Conservation (phyloP, 2,797 vertebrate species). For the Echiichthys vipera region DNA sequence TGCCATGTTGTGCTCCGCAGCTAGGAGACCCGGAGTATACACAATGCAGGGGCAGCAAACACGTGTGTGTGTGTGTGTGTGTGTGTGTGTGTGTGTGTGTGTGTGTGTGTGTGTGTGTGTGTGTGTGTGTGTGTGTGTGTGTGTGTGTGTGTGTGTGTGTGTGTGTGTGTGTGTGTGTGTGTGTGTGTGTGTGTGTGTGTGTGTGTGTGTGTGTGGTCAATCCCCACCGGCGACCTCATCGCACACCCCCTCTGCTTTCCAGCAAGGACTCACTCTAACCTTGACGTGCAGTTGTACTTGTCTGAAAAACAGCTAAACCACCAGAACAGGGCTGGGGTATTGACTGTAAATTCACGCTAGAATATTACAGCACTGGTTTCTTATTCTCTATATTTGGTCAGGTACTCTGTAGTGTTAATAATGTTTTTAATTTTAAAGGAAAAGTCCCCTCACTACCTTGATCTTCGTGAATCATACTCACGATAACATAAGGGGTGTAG, state of each 20-base stretch:
- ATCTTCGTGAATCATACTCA: not conserved
- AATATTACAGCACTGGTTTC: slow-evolving; percentile 6
- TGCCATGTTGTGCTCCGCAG: slow-evolving; percentile 81
- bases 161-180: slow-evolving; percentile 16
- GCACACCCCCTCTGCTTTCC: slow-evolving; percentile 41
- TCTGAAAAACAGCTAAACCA: slow-evolving; percentile 38
- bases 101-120: slow-evolving; percentile 13
- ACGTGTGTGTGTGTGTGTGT: slow-evolving; percentile 3
- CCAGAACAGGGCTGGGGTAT: slow-evolving; percentile 21
- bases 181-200: slow-evolving; percentile 33
- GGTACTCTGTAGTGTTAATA: not conserved
- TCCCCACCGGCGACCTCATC: slow-evolving; percentile 22
- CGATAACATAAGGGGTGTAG: not conserved
- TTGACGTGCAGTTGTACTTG: slow-evolving; percentile 41
- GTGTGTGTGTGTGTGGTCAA: slow-evolving; percentile 15
- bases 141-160: slow-evolving; percentile 29
- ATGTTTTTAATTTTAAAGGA: not conserved
- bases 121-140: slow-evolving; percentile 31
- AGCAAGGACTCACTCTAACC: slow-evolving; percentile 36
- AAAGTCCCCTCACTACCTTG: not conserved
- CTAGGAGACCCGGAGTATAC: slow-evolving; percentile 76
- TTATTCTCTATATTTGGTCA: not conserved
- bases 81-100: slow-evolving; percentile 28
- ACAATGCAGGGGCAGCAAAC: slow-evolving; percentile 48
- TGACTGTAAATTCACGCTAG: slow-evolving; percentile 3